Conservation (phyloP, 2,113 vertebrate genomes). For the Empidonax alnorum region DNA sequence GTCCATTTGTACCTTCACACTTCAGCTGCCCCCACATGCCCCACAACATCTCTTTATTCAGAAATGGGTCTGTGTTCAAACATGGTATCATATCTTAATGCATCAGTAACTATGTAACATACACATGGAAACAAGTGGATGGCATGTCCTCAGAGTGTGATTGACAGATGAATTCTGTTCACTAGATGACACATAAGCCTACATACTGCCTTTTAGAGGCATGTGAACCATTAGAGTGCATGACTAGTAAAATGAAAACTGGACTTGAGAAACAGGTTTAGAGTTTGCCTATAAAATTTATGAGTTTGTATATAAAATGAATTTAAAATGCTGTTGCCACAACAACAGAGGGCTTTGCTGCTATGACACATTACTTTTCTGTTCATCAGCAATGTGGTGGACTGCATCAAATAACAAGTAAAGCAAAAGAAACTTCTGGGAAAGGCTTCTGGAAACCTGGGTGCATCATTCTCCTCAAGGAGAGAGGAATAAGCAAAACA, state of each 20-base stretch:
- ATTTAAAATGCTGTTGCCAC: background rate
- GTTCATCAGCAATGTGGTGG: background rate
- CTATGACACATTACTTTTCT: background rate
- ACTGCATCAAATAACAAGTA: background rate
- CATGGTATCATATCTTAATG: background rate
- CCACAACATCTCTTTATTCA: background rate
- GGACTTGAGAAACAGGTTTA: conserved; percentile 19
- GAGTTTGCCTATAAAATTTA: background rate
- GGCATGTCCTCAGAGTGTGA: accelerated
- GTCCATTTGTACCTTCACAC: background rate
- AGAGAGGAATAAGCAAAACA: background rate
- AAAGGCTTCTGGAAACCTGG: background rate
- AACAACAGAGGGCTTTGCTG: background rate
- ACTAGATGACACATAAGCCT: background rate
- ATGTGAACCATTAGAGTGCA: background rate
- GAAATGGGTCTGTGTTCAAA: background rate
- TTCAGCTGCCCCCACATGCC: background rate
- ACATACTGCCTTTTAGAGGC: background rate
- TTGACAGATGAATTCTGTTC: background rate
- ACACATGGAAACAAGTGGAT: background rate
- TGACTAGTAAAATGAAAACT: background rate
- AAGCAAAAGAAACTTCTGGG: background rate
- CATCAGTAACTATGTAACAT: background rate
- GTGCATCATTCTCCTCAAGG: background rate
- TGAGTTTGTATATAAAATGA: background rate